Evolutionary conservation across 2,888 invertebrate species (phyloP), one percentile per base, ranked within the genome.

Genomic region (Tetramorium bicarinatum): DNA sequence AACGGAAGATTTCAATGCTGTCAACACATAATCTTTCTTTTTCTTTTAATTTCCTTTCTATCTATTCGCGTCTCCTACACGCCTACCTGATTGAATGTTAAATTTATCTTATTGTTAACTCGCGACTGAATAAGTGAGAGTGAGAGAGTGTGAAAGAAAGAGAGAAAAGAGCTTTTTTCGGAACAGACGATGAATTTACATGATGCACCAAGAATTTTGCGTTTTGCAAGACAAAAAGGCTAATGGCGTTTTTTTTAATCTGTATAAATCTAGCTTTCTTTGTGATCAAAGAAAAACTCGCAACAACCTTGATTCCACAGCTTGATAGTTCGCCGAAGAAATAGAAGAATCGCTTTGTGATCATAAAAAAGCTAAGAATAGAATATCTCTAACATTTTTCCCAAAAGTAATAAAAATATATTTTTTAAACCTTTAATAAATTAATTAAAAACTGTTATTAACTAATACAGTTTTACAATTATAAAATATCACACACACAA

Each of bases 31-130:
- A 80, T 80, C 25, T 71, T 66, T 54, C 25, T 56, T 41, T 21
- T 41, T 54, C n/a, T 67, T 11, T 15, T 71, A 54, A 11, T 6
- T 38, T 59, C n/a, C 69, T 67, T 67, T 85, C 88, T 84, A 85
- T 69, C 85, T 81, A 77, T 76, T 47, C 75, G 84, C 66, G 69
- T 66, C 47, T 56, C 79, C 67, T 64, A 81, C 83, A 89, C 85
- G 81, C 85, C 85, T 85, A 89, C 85, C 83, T 88, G 81, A 67
- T 62, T 80, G 85, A 89, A 88, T 88, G 90, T 88, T 87, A 88
- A 92, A 92, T 92, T 93, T 91, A 92, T 93, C 89, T 89, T 87
- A 89, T 92, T 92, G 92, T 91, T 92, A 91, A 92, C 92, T 89
- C 90, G 52, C 83, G 66, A 47, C 66, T 67, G 59, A 18, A 77